Percentiles rank a stretch among this genome's conserved stretches.
phyloP scores from a whole-genome alignment of 2,888 invertebrate species.

The Therioaphis trifolii region DNA sequence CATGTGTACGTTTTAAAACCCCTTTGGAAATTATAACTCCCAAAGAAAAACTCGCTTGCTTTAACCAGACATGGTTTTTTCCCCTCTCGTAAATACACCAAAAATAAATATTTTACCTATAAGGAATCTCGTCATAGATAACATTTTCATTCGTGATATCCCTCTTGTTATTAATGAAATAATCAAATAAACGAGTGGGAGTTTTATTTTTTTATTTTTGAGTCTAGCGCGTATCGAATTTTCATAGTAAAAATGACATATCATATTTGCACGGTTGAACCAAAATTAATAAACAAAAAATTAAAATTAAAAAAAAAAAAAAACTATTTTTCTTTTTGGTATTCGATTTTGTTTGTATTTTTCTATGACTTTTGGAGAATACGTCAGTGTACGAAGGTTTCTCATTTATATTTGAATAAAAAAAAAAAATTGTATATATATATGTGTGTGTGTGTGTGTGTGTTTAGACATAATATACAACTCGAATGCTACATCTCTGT shows the following conservation, averaged over 20 bases:
- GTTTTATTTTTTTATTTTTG: no score
- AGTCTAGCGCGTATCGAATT: no score
- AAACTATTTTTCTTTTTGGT: background rate
- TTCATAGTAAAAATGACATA: no score
- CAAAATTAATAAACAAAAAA: no score
- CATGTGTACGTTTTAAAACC: slow-evolving; percentile 6
- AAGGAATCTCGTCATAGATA: slow-evolving; percentile 16
- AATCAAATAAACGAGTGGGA: slow-evolving; percentile 1
- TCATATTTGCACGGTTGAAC: no score
- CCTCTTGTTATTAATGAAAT: no score
- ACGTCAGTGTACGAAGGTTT: background rate
- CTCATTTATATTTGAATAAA: background rate
- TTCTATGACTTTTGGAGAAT: background rate
- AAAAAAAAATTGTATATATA: background rate
- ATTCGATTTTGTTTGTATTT: background rate
- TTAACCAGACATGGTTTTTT: background rate
- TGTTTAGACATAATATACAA: no score
- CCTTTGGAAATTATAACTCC: slow-evolving; percentile 5
- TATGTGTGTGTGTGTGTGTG: background rate
- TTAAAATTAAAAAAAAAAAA: no score
- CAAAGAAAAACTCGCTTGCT: slow-evolving; percentile 25
- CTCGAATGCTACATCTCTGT: background rate
- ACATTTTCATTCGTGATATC: no score
- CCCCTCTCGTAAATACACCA: background rate
- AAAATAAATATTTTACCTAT: background rate